phyloP scores from a whole-genome alignment of 2,113 vertebrate genomes.

The Proteles cristata region DNA sequence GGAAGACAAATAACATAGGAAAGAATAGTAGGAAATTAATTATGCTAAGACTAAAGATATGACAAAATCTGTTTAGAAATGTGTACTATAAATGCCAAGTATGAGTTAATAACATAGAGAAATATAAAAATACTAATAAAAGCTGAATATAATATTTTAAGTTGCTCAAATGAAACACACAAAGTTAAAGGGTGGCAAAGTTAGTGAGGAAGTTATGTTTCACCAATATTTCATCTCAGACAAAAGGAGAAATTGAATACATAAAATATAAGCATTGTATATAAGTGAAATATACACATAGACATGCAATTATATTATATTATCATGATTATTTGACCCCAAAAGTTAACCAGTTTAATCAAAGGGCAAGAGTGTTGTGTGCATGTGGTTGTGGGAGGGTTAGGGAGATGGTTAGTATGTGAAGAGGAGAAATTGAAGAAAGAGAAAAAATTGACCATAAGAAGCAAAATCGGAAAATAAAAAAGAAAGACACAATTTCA shows the following conservation, averaged over 20 bases:
- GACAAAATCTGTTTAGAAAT: neutral
- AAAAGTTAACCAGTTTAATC: neutral
- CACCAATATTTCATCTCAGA: neutral
- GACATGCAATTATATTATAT: neutral
- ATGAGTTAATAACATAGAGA: neutral
- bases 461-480: neutral
- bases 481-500: neutral
- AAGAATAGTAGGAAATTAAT: neutral
- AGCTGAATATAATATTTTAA: neutral
- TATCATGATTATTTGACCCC: neutral
- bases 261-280: neutral
- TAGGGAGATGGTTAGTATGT: neutral
- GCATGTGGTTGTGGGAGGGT: rapidly evolving
- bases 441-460: neutral
- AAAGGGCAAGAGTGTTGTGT: neutral
- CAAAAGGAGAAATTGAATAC: rapidly evolving
- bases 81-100: neutral
- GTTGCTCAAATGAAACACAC: neutral
- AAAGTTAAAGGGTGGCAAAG: neutral
- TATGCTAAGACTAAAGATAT: neutral
- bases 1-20: neutral
- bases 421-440: neutral
- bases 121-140: neutral
- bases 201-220: neutral
- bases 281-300: neutral